Evolutionary conservation across 2,113 vertebrate species (phyloP).

Genomic region (Orcinus orca): DNA sequence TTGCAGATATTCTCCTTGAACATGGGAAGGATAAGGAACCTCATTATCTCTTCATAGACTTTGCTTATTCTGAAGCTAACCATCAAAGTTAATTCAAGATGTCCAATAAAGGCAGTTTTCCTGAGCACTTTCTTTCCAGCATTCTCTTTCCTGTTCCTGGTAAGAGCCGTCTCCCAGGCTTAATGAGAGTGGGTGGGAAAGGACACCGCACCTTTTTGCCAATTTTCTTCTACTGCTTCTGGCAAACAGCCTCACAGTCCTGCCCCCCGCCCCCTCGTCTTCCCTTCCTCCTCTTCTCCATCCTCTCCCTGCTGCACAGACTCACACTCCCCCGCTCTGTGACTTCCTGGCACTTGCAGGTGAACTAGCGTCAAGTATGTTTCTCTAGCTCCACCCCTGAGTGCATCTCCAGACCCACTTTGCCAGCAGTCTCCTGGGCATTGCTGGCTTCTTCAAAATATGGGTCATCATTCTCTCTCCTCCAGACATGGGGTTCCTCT

Average conservation of each 20-base stretch:
- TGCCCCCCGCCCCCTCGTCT: background rate
- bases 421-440: background rate
- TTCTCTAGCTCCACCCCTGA: background rate
- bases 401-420: background rate
- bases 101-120: background rate
- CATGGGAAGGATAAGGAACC: background rate
- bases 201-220: accelerated
- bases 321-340: accelerated
- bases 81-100: background rate
- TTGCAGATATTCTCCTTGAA: background rate
- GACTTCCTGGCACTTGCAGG: background rate
- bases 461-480: background rate
- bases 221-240: background rate
- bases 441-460: background rate
- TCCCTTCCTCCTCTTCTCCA: no score
- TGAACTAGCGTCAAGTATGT: background rate
- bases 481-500: background rate
- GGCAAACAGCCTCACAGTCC: background rate
- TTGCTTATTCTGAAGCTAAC: background rate
- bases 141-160: background rate
- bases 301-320: background rate
- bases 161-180: background rate
- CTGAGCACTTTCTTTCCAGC: background rate
- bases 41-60: background rate
- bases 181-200: background rate